Base-by-base conservation (phyloP, 2,888 invertebrate genomes). In the Coremacera marginata region DNA sequence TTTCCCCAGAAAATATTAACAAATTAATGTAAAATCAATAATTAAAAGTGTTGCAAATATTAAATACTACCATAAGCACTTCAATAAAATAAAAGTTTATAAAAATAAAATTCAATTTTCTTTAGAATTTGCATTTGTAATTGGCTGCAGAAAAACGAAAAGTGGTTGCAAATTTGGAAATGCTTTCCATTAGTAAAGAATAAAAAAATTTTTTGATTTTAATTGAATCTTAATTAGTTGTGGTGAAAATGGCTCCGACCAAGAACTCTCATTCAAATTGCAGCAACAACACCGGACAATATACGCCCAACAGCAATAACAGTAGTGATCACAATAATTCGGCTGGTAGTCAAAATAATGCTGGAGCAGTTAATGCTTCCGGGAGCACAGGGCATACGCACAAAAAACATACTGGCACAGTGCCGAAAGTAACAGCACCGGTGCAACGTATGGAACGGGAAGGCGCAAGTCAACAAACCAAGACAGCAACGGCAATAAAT, bases 321-420 rank as follows among this genome's bases (percentile, higher is more conserved):
- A 71, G 34, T 49, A 68, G 49, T 55, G 37, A 16, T 31, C 34
- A 55, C 9, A 63, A 16, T 65, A 55, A 62, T n/a, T 52, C 27
- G 19, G 27, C n/a, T 57, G 52, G 51, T n/a, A 71, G 31, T 44
- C 34, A 76, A 74, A 55, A 76, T n/a, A 11, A n/a, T 55, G 71
- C n/a, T 49, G 79, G 63, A 72, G 72, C 62, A 34, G 63, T 52
- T 62, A 19, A 71, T 14, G 16, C 74, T 65, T 25, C 75, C 4
- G 31, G 72, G 37, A 51, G 55, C 78, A 73, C 31, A 49, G 44
- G 16, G 67, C 7, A 14, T 16, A 16, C 63, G 34, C 77, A 79
- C 65, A 76, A 82, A 84, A 82, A 81, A 84, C 90, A 90, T 84
- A 93, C 93, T 84, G 94, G 94, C 82, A 93, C 94, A 57, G 93